phyloP scores from a whole-genome alignment of 1,140 invertebrate species.

The Dryas iulia region DNA sequence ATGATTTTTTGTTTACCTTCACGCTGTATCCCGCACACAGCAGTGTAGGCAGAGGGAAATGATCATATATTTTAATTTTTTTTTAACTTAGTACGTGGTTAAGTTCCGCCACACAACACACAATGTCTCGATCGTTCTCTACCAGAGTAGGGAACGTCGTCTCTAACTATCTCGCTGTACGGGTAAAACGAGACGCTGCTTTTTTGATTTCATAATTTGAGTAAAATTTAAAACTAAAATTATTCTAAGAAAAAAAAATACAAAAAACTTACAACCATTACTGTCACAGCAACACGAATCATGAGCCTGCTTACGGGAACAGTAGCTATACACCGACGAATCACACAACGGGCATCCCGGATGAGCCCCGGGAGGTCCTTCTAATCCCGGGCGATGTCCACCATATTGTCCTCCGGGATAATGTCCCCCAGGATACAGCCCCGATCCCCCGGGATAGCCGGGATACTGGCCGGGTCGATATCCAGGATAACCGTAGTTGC shows the following conservation, averaged over 20 bases:
- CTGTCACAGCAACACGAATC: constrained; percentile 87
- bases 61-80: too few relatives aligned
- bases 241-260: not conserved
- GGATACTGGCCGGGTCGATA: constrained; percentile 49
- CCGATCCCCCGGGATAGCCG: constrained; percentile 38
- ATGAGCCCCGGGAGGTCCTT: constrained; percentile 64
- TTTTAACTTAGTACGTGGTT: too few relatives aligned
- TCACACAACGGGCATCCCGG: constrained; percentile 86
- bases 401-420: constrained; percentile 49
- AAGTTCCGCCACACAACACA: too few relatives aligned
- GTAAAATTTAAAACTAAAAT: not conserved
- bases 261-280: constrained; percentile 79
- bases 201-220: too few relatives aligned
- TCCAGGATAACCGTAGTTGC: constrained; percentile 22
- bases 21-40: too few relatives aligned
- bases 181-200: too few relatives aligned
- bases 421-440: constrained; percentile 37
- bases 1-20: too few relatives aligned
- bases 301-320: constrained; percentile 86
- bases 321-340: constrained; percentile 87
- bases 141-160: too few relatives aligned
- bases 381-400: constrained; percentile 41
- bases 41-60: too few relatives aligned
- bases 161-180: too few relatives aligned
- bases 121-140: too few relatives aligned